These are phyloP conservation scores for Carettochelys insculpta DNA, from an alignment of 2,113 vertebrate genomes.

Conservation along the genomic window DNA sequence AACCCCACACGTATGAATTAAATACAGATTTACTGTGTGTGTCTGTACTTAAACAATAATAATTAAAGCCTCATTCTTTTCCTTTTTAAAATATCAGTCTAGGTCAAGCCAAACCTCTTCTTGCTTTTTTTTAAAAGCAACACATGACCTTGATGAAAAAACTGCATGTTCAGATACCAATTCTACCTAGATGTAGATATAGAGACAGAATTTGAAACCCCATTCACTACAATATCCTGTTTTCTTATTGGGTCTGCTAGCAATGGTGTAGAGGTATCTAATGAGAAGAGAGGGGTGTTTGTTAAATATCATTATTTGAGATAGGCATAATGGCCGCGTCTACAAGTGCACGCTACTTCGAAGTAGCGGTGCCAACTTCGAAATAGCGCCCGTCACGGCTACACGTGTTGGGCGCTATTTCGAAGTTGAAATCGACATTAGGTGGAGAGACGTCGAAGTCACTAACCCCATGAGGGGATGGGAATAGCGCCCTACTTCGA, in stretches of 20 bases:
- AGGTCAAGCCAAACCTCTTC: not conserved
- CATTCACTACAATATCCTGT: not conserved
- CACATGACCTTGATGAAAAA: not conserved
- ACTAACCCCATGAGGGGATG: too few relatives aligned
- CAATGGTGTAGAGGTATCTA: not conserved
- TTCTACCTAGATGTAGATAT: not conserved
- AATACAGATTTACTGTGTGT: not conserved
- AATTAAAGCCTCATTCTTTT: not conserved
- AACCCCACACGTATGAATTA: not conserved
- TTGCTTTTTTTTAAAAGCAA: not conserved
- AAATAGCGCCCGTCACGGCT: too few relatives aligned
- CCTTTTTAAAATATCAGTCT: constrained; percentile 20
- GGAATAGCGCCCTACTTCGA: too few relatives aligned
- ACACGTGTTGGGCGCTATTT: too few relatives aligned
- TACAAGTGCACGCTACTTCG: too few relatives aligned
- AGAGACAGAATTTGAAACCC: not conserved
- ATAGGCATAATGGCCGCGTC: not conserved
- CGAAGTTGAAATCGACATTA: too few relatives aligned
- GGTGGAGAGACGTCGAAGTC: too few relatives aligned
- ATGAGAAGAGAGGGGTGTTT: constrained; percentile 8
- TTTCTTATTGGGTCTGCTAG: not conserved
- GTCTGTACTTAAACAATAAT: constrained; percentile 4
- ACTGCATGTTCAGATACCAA: not conserved
- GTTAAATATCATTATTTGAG: not conserved
- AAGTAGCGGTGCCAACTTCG: too few relatives aligned